Conservation (phyloP, 2,113 vertebrate genomes). For the Nycticryphes semicollaris region DNA sequence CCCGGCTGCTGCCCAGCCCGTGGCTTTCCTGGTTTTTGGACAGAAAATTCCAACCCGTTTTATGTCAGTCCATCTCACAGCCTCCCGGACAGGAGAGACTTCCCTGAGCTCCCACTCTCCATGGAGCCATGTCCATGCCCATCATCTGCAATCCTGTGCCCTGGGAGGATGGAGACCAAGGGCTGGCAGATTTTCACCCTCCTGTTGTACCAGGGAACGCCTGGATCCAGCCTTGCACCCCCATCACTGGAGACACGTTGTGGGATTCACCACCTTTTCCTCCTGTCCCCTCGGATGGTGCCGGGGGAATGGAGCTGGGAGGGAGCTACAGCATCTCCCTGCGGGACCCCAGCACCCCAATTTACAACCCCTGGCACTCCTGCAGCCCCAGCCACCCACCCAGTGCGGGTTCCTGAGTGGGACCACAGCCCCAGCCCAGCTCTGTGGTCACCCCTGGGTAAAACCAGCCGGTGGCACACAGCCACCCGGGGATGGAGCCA, state of each 20-base stretch:
- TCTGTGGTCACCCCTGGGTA: accelerated
- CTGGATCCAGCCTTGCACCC: neutral
- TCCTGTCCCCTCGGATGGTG: accelerated
- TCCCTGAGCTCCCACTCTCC: neutral
- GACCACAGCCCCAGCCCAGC: neutral
- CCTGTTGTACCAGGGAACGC: neutral
- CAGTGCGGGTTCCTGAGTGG: neutral
- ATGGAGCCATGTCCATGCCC: neutral
- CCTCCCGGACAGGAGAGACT: neutral
- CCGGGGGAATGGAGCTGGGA: accelerated
- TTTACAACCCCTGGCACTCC: neutral
- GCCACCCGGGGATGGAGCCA: neutral
- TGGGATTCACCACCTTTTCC: neutral
- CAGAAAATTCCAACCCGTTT: neutral
- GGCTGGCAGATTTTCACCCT: neutral
- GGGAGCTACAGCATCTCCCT: neutral
- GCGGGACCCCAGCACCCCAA: neutral
- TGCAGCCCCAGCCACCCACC: accelerated
- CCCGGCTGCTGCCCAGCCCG: neutral
- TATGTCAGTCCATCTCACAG: neutral
- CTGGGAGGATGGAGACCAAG: neutral
- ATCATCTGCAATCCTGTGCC: accelerated
- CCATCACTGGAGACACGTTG: accelerated
- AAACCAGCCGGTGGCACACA: neutral
- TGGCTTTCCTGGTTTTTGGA: neutral